phyloP scores from a whole-genome alignment of 2,888 invertebrate species.

The Penaeus monodon region DNA sequence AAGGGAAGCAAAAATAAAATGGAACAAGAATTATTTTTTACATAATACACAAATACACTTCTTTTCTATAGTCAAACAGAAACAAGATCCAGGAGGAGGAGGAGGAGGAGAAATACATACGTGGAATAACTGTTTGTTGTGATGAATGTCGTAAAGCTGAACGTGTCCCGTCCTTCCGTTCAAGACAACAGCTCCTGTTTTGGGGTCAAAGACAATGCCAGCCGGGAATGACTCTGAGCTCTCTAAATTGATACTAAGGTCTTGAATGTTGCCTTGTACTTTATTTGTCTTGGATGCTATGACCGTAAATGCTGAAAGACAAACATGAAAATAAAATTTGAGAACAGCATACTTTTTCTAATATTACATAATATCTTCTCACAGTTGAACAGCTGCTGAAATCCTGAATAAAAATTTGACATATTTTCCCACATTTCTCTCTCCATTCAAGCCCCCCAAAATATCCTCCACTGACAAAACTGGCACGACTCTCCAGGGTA shows the following conservation, averaged over 20 bases:
- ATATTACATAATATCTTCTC: neutral
- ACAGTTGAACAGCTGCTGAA: too few relatives aligned
- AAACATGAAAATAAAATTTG: neutral
- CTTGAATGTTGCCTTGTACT: slow-evolving; percentile 76
- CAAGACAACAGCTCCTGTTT: slow-evolving; percentile 69
- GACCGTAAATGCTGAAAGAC: slow-evolving; percentile 23
- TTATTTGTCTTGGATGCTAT: slow-evolving; percentile 67
- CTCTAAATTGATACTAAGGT: slow-evolving; percentile 77
- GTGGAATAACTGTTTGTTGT: slow-evolving; percentile 76
- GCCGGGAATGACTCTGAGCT: slow-evolving; percentile 67
- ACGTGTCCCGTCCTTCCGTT: slow-evolving; percentile 82
- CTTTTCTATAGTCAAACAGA: too few relatives aligned
- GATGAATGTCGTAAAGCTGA: slow-evolving; percentile 80
- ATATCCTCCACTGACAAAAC: neutral
- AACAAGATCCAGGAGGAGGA: too few relatives aligned
- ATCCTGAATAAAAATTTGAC: too few relatives aligned
- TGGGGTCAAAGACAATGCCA: slow-evolving; percentile 75
- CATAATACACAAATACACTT: too few relatives aligned
- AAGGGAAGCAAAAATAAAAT: too few relatives aligned
- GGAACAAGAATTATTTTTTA: too few relatives aligned
- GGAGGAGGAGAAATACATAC: neutral
- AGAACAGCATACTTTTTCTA: neutral
- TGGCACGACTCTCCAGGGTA: too few relatives aligned
- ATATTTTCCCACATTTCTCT: too few relatives aligned
- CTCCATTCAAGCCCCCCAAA: neutral